Evolutionary conservation across 2,888 invertebrate genomes (phyloP).

Genomic region (Pristionchus mayeri): DNA sequence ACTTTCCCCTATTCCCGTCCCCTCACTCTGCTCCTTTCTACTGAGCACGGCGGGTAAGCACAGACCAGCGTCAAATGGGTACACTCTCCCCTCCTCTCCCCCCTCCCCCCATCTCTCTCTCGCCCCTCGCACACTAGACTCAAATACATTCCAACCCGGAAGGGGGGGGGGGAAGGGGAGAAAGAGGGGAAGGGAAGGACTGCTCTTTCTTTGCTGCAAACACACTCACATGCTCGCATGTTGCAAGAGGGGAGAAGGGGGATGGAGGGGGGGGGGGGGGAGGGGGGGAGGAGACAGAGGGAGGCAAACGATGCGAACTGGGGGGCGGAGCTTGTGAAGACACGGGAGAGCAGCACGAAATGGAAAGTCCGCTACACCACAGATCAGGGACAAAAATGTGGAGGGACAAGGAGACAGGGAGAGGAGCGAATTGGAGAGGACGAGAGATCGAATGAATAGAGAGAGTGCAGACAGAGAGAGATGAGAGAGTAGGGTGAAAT

Average conservation of each 20-base stretch:
- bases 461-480: not conserved
- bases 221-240: not conserved
- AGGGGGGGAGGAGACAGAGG: not conserved
- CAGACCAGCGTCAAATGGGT: too few relatives aligned
- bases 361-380: not conserved
- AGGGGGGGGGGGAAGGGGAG: not conserved
- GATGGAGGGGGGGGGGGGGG: not conserved
- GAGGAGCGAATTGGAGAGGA: not conserved
- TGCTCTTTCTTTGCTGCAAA: slow-evolving; percentile 25
- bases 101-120: too few relatives aligned
- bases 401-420: not conserved
- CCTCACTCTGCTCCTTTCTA: not conserved
- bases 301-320: not conserved
- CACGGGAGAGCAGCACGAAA: slow-evolving; percentile 33
- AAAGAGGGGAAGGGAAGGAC: not conserved
- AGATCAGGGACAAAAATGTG: slow-evolving; percentile 25
- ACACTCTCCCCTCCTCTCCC: too few relatives aligned
- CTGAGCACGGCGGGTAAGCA: not conserved
- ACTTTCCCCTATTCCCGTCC: not conserved
- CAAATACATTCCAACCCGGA: slow-evolving; percentile 4
- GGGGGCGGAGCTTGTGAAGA: not conserved
- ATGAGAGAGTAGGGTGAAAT: slow-evolving; percentile 14
- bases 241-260: not conserved
- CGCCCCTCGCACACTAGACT: not conserved
- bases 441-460: not conserved